Evolutionary conservation across 2,888 invertebrate species (phyloP).

Genomic region (Hemithea aestivaria): DNA sequence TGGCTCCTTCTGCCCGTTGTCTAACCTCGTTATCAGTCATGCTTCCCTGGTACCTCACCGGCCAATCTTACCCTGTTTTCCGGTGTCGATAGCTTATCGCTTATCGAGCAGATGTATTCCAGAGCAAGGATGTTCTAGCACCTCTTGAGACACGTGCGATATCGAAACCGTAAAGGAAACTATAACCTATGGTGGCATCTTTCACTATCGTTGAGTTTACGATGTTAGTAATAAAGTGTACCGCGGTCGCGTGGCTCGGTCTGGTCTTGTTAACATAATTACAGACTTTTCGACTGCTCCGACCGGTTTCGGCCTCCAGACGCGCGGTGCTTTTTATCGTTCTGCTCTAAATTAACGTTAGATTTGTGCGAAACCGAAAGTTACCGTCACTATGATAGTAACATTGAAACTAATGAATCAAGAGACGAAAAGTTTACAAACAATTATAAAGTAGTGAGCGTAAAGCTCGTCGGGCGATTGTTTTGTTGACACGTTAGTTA

Average conservation of each 20-base stretch:
- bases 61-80: constrained; percentile 66
- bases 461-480: constrained; percentile 22
- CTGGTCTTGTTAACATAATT: constrained; percentile 66
- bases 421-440: constrained; percentile 17
- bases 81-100: constrained; percentile 62
- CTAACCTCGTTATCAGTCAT: constrained; percentile 74
- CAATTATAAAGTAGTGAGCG: background rate
- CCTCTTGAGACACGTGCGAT: constrained; percentile 36
- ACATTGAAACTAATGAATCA: constrained; percentile 18
- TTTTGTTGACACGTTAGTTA: constrained; percentile 59
- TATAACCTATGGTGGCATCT: constrained; percentile 41
- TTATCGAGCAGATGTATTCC: constrained; percentile 47
- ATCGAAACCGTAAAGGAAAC: constrained; percentile 31
- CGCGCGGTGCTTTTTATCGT: constrained; percentile 49
- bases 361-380: constrained; percentile 78
- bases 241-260: constrained; percentile 47
- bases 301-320: constrained; percentile 56
- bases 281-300: constrained; percentile 55
- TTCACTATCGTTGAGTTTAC: constrained; percentile 58
- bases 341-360: constrained; percentile 56
- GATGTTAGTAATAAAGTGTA: constrained; percentile 39
- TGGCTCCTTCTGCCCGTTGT: constrained; percentile 67
- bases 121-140: constrained; percentile 20
- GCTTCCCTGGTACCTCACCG: constrained; percentile 56
- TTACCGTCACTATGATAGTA: constrained; percentile 45